Conservation (phyloP, 2,113 vertebrate genomes). For the Eclectus roratus region DNA sequence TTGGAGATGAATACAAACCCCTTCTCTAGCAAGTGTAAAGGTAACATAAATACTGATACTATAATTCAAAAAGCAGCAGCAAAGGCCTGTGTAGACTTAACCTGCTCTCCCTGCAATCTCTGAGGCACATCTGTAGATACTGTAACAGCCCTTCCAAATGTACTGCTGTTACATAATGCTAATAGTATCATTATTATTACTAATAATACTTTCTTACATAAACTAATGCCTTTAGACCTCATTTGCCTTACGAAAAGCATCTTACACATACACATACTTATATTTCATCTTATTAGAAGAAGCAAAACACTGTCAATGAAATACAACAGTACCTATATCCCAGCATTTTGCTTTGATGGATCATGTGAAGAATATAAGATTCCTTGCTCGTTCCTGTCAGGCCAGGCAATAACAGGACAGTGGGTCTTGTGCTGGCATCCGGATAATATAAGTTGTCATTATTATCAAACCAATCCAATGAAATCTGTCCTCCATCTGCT, state of each 20-base stretch:
- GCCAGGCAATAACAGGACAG: constrained; percentile 90
- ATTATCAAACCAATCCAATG: constrained; percentile 97
- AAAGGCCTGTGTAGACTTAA: background rate
- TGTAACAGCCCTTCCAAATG: background rate
- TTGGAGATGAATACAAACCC: background rate
- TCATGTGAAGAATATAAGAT: constrained; percentile 98
- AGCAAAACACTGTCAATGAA: background rate
- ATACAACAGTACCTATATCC: constrained; percentile 88
- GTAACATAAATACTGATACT: background rate
- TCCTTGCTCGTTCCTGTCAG: constrained; percentile 97
- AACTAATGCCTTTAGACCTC: background rate
- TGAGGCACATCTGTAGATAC: background rate
- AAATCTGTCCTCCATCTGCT: constrained; percentile 98
- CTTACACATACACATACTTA: background rate
- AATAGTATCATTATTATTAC: background rate
- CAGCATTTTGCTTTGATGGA: constrained; percentile 89
- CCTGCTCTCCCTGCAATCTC: background rate
- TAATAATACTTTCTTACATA: background rate
- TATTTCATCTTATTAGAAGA: background rate
- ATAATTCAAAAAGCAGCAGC: background rate
- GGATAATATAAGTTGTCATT: constrained; percentile 80
- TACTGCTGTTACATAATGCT: background rate
- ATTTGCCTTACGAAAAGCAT: background rate
- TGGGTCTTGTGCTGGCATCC: constrained; percentile 86
- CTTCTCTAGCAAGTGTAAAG: background rate